Evolutionary conservation across 2,888 invertebrate species (phyloP), one percentile per base, ranked within the genome.

Genomic region (Limnephilus rhombicus): DNA sequence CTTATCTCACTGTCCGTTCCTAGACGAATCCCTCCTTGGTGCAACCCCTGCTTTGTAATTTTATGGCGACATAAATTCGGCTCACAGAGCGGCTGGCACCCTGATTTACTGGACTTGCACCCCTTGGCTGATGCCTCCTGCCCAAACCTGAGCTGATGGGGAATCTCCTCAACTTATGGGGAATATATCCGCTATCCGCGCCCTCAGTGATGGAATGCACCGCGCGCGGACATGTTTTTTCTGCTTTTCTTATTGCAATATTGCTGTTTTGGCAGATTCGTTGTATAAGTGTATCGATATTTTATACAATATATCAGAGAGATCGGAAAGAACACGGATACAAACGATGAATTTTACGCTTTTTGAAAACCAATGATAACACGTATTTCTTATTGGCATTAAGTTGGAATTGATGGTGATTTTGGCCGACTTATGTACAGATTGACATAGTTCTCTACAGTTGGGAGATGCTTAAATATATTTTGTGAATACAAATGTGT

Each of bases 21-120:
- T 93, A 93, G 93, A 96, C 95, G 95, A 95, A 96, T 96, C 95
- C 96, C 95, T 95, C 95, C 94, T 94, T 94, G 94, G 94, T 94
- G 94, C 94, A 94, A 93, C 94, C 93, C 91, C 90, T 89, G 96
- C 95, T 95, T 95, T 95, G 96, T 96, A 96, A 96, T 96, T 96
- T 96, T 96, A 96, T 96, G 96, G 96, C 95, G 96, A 95, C 96
- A 96, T 96, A 96, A 96, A 96, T 96, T 96, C 96, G 96, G 96
- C 41, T 89, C 82, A 86, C 86, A 49, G 89, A 92, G 92, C 91
- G 88, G 90, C 85, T 86, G 92, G 90, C 93, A 82, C 90, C 93
- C 90, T 93, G 93, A 93, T 93, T 93, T 93, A 93, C 90, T 92
- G 92, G 85, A 91, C 92, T 89, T 82, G 92, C 90, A 92, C 92